Base-by-base conservation (phyloP, 2,888 invertebrate species). In the Cabera pusaria region DNA sequence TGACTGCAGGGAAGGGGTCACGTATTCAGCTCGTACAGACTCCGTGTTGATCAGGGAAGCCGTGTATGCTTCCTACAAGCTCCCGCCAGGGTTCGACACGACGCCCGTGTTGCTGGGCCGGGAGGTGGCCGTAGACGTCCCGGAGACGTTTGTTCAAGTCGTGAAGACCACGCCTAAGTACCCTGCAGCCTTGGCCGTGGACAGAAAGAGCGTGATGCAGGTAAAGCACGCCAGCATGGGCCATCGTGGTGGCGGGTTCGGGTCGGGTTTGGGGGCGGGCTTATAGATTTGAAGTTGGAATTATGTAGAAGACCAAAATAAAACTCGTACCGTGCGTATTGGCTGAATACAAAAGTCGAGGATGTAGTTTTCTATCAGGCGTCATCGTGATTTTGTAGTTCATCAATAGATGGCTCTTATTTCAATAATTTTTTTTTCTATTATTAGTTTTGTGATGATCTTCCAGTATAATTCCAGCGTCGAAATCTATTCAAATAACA, bases 71-170 rank as follows among this genome's bases (percentile, higher is more conserved):
- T 79, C 89, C 3, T 85, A 85, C 59, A 79, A 84, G 61, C 70
- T 86, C 53, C 87, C 88, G 2, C 79, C 86, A 2, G 85, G 86
- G 31, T 86, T 84, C 53, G 86, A 86, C 52, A 75, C 91, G 50
- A 87, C 90, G 8, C 88, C 88, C 43, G 87, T 87, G 39, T 70
- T 88, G 34, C 72, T 87, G 12, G 87, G 87, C 6, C 59, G 93
- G 45, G 93, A 93, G 73, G 89, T 93, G 90, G 95, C 97, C 1
- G 96, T 97, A 40, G 97, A 97, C 79, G 96, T 96, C 50, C 97
- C 97, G 2, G 96, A 96, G 49, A 93, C 93, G 64, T 97, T 97
- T 85, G 93, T 96, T 51, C 96, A 95, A 67, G 91, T 94, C 52
- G 93, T 94, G 74, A 97, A 96, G 90, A 91, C 91, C 1, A 91